phyloP scores from a whole-genome alignment of 2,888 invertebrate genomes.

The Andrena dorsata region DNA sequence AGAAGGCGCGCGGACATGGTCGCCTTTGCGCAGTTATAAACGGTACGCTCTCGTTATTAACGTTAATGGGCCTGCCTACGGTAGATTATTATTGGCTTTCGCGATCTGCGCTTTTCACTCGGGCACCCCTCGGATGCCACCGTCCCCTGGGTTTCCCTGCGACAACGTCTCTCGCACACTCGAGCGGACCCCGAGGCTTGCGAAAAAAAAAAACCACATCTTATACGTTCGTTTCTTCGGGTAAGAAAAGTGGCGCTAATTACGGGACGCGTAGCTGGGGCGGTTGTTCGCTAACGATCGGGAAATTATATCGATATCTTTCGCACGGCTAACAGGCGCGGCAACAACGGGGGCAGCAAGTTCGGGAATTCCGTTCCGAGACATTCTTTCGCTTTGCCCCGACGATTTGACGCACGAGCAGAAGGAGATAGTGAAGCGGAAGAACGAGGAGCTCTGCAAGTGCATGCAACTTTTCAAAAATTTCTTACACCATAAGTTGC shows the following conservation, averaged over 20 bases:
- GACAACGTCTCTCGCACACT: background rate
- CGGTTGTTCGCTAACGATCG: background rate
- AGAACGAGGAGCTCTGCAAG: background rate
- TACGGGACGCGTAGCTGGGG: background rate
- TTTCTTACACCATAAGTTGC: background rate
- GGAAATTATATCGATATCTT: background rate
- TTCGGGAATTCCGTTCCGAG: background rate
- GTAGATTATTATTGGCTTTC: background rate
- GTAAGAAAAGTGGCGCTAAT: background rate
- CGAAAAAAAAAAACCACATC: background rate
- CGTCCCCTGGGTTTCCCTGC: background rate
- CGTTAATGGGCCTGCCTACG: conserved; percentile 9
- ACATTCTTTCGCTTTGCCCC: background rate
- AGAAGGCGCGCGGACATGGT: conserved; percentile 6
- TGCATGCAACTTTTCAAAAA: conserved; percentile 9
- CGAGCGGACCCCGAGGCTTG: background rate
- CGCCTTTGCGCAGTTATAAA: conserved; percentile 40
- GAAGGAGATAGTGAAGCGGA: too few species aligned
- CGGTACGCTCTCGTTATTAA: conserved; percentile 26
- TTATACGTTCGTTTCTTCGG: background rate
- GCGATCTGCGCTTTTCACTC: background rate
- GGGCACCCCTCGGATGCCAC: background rate
- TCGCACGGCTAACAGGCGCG: too few species aligned
- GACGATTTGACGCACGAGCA: too few species aligned
- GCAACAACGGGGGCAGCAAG: background rate